Conservation (phyloP, 1,140 invertebrate species). For the Amyelois transitella region DNA sequence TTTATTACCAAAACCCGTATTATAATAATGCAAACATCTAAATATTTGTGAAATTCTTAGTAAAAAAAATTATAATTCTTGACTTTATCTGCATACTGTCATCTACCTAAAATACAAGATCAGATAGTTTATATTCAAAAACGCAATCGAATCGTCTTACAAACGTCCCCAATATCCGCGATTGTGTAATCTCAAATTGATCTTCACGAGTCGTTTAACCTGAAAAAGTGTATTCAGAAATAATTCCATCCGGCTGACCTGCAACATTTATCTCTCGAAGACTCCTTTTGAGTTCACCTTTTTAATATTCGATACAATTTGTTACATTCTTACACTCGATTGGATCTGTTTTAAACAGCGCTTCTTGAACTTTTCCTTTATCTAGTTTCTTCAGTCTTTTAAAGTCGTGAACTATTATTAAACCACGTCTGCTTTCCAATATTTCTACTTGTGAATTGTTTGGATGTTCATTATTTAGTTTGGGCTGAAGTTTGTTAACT, state of each 20-base stretch:
- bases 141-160: background rate
- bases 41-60: too few species aligned
- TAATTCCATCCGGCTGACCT: background rate
- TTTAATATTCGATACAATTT: background rate
- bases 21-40: too few species aligned
- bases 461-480: background rate
- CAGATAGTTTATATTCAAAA: background rate
- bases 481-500: background rate
- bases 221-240: conserved; percentile 6
- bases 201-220: conserved; percentile 4
- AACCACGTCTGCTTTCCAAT: background rate
- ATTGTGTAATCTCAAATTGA: conserved; percentile 4
- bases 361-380: background rate
- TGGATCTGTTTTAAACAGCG: background rate
- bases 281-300: background rate
- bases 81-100: background rate
- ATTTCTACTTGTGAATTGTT: background rate
- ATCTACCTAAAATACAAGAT: background rate
- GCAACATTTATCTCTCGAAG: background rate
- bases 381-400: background rate
- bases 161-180: background rate
- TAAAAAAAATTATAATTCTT: too few species aligned
- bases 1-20: too few species aligned
- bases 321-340: background rate
- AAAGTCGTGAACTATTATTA: background rate